Evolutionary conservation across 2,888 invertebrate species (phyloP).

Genomic region (Sclerodermus sp.): DNA sequence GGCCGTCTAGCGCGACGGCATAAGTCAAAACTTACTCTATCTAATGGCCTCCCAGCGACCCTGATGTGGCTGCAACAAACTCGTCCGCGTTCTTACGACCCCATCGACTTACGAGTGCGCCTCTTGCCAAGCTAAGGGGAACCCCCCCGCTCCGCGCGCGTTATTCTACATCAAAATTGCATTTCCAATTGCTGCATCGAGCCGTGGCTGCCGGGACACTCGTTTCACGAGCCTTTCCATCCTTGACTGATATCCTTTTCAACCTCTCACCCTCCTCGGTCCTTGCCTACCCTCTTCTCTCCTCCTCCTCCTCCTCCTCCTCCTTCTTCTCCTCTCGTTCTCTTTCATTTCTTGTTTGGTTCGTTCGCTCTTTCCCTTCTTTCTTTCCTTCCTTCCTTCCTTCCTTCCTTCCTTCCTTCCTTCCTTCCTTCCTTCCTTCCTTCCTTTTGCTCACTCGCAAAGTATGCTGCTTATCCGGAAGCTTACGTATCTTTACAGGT

Average conservation of each 20-base stretch:
- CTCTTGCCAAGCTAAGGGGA: conserved; percentile 11
- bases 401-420: not conserved
- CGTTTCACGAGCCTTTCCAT: conserved; percentile 10
- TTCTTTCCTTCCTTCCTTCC: not conserved
- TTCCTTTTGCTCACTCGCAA: conserved; percentile 17
- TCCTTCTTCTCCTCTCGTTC: conserved; percentile 2
- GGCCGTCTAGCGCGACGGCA: conserved; percentile 43
- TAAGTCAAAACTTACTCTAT: conserved; percentile 56
- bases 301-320: not conserved
- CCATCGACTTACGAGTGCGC: conserved; percentile 19
- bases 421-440: not conserved
- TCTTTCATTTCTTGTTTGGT: conserved; percentile 14
- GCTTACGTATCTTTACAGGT: not conserved
- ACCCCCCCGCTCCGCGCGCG: not conserved
- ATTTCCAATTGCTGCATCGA: conserved; percentile 38
- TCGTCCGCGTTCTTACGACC: conserved; percentile 12
- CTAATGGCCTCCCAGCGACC: conserved; percentile 48
- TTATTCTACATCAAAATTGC: conserved; percentile 41
- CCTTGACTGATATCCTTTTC: conserved; percentile 8
- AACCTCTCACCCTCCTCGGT: not conserved
- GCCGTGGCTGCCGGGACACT: not conserved
- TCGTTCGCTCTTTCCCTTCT: not conserved
- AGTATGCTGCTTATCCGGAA: not conserved
- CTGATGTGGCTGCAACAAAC: not conserved
- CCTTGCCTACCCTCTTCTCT: conserved; percentile 1